phyloP scores from a whole-genome alignment of 64 coral and sea anemone genomes.

The Pocillopora damicornis region DNA sequence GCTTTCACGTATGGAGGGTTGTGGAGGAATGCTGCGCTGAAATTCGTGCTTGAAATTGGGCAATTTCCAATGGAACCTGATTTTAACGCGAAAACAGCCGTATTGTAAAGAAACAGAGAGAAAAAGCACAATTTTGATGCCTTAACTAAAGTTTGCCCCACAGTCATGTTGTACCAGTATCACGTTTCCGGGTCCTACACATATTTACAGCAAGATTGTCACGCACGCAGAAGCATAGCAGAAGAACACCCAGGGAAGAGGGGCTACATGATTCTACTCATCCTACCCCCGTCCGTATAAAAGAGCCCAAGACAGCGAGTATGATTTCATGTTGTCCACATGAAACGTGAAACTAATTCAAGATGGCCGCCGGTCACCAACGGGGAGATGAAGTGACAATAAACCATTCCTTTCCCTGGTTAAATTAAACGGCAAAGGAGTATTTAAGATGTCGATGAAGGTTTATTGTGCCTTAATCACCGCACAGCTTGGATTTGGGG shows the following conservation, averaged over 20 bases:
- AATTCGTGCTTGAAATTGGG: background rate
- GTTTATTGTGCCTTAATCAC: slow-evolving; percentile 29
- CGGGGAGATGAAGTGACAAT: too few relatives aligned
- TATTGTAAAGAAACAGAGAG: background rate
- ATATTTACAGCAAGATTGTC: background rate
- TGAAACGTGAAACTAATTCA: background rate
- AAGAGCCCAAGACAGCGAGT: too few relatives aligned
- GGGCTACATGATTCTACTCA: too few relatives aligned
- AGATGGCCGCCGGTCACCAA: background rate
- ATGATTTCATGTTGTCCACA: slow-evolving; percentile 5
- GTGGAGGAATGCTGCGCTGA: background rate
- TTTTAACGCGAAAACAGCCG: background rate
- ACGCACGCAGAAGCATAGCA: background rate
- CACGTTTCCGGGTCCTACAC: background rate
- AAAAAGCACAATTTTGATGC: background rate
- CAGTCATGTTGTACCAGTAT: background rate
- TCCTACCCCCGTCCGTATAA: too few relatives aligned
- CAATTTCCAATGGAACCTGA: background rate
- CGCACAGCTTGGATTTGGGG: slow-evolving; percentile 43
- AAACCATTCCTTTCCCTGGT: too few relatives aligned
- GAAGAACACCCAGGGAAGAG: too few relatives aligned
- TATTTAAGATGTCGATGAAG: background rate
- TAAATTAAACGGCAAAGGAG: background rate
- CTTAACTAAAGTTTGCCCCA: background rate
- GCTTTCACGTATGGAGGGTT: background rate